Base-by-base conservation (phyloP, 2,797 vertebrate genomes). In the Galago senegalensis region DNA sequence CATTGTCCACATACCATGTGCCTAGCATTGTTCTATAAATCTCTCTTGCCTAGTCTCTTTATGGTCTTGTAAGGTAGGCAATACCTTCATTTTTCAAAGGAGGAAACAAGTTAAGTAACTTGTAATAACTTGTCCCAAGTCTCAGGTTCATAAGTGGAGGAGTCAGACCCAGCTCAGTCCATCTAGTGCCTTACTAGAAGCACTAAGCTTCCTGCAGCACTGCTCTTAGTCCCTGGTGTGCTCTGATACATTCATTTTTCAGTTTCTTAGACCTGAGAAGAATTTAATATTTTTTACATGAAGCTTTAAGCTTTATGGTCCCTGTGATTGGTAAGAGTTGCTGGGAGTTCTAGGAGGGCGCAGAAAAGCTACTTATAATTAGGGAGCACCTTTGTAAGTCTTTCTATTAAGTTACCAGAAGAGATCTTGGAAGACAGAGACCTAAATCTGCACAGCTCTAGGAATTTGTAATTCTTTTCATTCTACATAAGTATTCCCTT, bases 401-500 rank as follows among this genome's bases (percentile, higher is more conserved):
- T 89, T 61, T 86, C 53, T 76, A 46, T 20, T 69, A 88, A 85
- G 34, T 2, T 46, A 2, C 17, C 34, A 56, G 63, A 58, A 40
- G 67, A 77, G 21, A 53, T 75, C 12, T 58, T 20, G 72, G 65
- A 72, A 79, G 37, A 60, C 72, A 83, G 40, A 29, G 7, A 29
- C 2, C 2, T 37, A 34, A 65, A 86, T 43, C 14, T 34, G 20
- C 2, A 82, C 43, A 17, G 3, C 4, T 89, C 46, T 67, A 53
- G 5, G 12, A 75, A 72, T 90, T 93, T 73, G 60, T 40, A n/a
- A 83, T 49, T 87, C 60, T 27, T 93, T 23, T 58, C n/a, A 67
- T 73, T 93, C 40, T 86, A 79, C 61, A 23, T 34, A 91, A 88
- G 72, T n/a, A 85, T 82, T 88, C 11, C 7, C 7, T 76, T 81